Conservation (phyloP, 2,113 vertebrate species). For the Herpetotheres cachinnans region DNA sequence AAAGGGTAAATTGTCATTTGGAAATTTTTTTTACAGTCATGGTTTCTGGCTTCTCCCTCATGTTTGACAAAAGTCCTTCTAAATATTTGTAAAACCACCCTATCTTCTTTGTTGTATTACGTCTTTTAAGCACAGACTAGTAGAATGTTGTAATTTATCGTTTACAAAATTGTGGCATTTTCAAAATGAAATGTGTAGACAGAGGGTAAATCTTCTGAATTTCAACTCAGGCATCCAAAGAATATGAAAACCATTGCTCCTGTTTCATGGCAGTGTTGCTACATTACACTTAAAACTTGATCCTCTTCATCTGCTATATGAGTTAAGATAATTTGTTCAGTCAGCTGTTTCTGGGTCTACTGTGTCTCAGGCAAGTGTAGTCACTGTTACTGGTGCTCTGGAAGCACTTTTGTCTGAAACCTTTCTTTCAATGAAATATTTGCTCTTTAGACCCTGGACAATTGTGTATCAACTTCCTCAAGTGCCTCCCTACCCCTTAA, state of each 20-base stretch:
- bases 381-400: background rate
- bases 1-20: background rate
- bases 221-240: background rate
- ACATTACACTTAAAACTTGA: background rate
- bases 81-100: background rate
- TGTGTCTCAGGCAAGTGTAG: background rate
- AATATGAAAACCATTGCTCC: background rate
- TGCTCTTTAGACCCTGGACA: background rate
- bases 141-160: background rate
- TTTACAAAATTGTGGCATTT: background rate
- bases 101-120: background rate
- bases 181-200: accelerated
- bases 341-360: background rate
- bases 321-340: background rate
- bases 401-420: background rate
- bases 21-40: background rate
- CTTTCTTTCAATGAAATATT: background rate
- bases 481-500: background rate
- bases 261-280: background rate
- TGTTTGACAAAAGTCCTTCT: background rate
- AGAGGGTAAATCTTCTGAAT: background rate
- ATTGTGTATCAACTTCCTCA: background rate
- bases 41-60: background rate
- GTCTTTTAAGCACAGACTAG: background rate
- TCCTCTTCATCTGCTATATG: too few species aligned